Evolutionary conservation across 2,888 invertebrate species (phyloP), one percentile per base, ranked within the genome.

Genomic region (Polymixis flavicincta): DNA sequence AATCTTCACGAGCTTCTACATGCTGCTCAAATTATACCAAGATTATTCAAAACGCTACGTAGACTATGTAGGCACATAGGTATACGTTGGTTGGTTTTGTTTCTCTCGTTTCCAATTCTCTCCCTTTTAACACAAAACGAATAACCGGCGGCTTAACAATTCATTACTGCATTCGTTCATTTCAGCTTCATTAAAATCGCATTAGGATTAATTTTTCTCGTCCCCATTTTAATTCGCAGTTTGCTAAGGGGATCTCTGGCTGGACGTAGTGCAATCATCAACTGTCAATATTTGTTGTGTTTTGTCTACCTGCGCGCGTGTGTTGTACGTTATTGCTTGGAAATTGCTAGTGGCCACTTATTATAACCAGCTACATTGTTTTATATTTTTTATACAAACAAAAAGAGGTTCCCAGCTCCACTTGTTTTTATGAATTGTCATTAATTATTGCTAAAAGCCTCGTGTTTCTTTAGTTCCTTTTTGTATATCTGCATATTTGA

Each of bases 191-290:
- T 96, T 96, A 96, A 96, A 96, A 96, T 96, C 96, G 96, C 95
- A 96, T 96, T 96, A 96, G 96, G 96, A 96, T 96, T 96, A 96
- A 95, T 96, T 96, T 96, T 96, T 96, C 95, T 95, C 96, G 94
- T 95, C 94, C 96, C 95, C 91, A 92, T 95, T 96, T 96, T 95
- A 95, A 96, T 95, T 96, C 94, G 91, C 93, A 93, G 95, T 94
- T 95, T 94, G 94, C 95, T 92, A 92, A 95, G 95, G 96, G 95
- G 95, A 93, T 95, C 90, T 93, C 89, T 87, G 90, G 92, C 91
- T 91, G 93, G 95, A 92, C 94, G 93, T 88, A 90, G 91, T 93
- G 95, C 95, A 96, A 96, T 96, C 96, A 94, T 93, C 95, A 91
- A 93, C 90, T 93, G 96, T 96, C 95, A 96, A 96, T 96, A 96